Evolutionary conservation across 2,113 vertebrate genomes (phyloP), one percentile per base, ranked within the genome.

Genomic region (Corythornis cristatus): DNA sequence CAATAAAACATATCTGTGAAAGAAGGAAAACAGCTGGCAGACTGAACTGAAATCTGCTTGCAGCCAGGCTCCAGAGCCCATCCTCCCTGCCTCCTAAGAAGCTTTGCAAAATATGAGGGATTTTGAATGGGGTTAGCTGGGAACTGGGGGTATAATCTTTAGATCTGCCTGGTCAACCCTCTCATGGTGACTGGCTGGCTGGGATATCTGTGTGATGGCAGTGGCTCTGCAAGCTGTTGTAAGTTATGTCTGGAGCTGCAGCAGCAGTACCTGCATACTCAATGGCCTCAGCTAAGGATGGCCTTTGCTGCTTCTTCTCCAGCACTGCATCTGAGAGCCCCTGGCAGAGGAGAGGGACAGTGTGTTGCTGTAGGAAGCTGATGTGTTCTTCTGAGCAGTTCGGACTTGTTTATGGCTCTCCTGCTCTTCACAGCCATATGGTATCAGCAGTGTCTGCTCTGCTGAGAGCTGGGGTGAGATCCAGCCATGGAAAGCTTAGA

Each of bases 1-100:
- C 89, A 86, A 20, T 79, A 35, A 93, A 89, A 89, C 71, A 26
- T 54, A 79, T 83, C 66, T 56, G 6, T 77, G 91, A 62, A 77
- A 95, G 83, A 26, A 93, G 60, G 56, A 91, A 79, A 95, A 58
- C 86, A 92, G 91, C 89, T 85, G 89, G 78, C 75, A 67, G 51
- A 1, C 3, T 23, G 78, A 51, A 62, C 3, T 16, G 45, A 25
- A 58, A 35, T 72, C 56, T 92, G 54, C 33, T 76, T 43, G 3
- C 20, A 43, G 89, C 74, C 75, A 45, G 50, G 28, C 60, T 95
- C 70, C 76, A 15, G 42, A 89, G 58, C 66, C 60, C 4, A 1
- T 33, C 61, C 43, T 81, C 65, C 35, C 57, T 70, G 50, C 66
- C 19, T 90, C 72, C 18, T 21, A 10, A 88, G 88, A 2, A 75